phyloP scores from a whole-genome alignment of 2,888 invertebrate genomes.

The Tetragnatha montana region DNA sequence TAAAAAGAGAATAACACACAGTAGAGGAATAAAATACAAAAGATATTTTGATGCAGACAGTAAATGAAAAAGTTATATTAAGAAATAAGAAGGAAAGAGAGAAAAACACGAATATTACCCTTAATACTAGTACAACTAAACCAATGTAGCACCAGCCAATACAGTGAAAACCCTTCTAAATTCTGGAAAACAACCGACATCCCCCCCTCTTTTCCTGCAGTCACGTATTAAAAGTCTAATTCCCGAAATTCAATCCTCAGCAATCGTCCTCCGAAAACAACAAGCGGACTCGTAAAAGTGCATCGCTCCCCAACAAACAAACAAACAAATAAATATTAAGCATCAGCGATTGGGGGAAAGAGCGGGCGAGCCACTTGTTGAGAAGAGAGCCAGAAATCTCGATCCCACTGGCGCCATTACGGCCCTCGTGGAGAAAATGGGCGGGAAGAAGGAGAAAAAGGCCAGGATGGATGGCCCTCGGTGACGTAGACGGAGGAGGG shows the following conservation, averaged over 20 bases:
- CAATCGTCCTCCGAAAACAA: neutral
- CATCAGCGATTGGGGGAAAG: slow-evolving; percentile 8
- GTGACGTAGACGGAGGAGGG: slow-evolving; percentile 2
- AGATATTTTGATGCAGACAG: too few species aligned
- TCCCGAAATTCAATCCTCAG: neutral
- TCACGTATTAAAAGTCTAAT: slow-evolving; percentile 1
- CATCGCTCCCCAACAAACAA: neutral
- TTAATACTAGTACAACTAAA: too few species aligned
- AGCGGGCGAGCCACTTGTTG: slow-evolving; percentile 49
- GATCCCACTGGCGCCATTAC: slow-evolving; percentile 54
- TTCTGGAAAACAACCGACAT: too few species aligned
- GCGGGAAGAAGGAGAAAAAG: slow-evolving; percentile 8
- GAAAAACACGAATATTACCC: too few species aligned
- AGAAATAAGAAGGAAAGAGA: too few species aligned
- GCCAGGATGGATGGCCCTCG: slow-evolving; percentile 40
- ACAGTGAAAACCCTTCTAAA: too few species aligned
- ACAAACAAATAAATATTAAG: slow-evolving; percentile 31
- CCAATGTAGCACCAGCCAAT: too few species aligned
- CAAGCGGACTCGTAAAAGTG: neutral
- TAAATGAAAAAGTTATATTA: too few species aligned
- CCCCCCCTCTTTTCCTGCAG: neutral
- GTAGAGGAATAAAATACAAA: too few species aligned
- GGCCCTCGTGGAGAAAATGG: neutral
- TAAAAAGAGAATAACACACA: too few species aligned
- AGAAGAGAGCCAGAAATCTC: slow-evolving; percentile 19